Base-by-base conservation (phyloP, 1,140 invertebrate species). In the Pogonomyrmex californicus region DNA sequence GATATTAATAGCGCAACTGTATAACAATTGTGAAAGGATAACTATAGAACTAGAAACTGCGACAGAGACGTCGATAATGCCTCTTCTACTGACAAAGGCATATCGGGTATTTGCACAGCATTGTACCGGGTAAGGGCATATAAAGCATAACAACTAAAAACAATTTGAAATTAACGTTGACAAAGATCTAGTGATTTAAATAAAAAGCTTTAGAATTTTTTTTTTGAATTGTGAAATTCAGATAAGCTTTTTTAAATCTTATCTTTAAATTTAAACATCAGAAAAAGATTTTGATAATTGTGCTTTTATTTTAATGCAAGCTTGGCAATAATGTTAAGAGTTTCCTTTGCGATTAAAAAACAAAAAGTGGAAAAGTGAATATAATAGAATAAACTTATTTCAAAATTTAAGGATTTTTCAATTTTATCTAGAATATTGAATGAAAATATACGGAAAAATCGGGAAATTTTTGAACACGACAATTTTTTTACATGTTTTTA, bases 1-100 rank as follows among this genome's bases (percentile, higher is more conserved):
- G 60, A 38, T 51, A 51, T 79, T 66, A 79, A 6, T 33, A 14
- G 36, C 33, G 6, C 60, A 41, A 51, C 17, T 38, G 30, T 41
- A 17, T 0, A 49, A 66, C 62, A 9, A 79, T 47, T 54, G 77
- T 54, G 47, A n/a, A 54, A 51, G 60, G n/a, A 63, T n/a, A 44
- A 79, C 12, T 38, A 7, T 77, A 76, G 23, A 44, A 47, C 0
- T 44, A 41, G 36, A 66, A 79, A 38, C 10, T 79, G 47, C 38
- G 41, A 49, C 54, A 47, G 47, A 41, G 41, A 38, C 54, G 36
- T 36, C 58, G 44, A 38, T 58, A 44, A 71, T 51, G 44, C 5
- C 6, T 51, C 44, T 71, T 71, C 23, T 23, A 33, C 44, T 62
- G 56, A 62, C 23, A 2, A 60, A 76, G 38, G 44, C 23, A 4